Percentiles rank a stretch among this genome's conserved stretches.
Conservation (phyloP, 2,888 invertebrate species). For the Dryococelus australis region DNA sequence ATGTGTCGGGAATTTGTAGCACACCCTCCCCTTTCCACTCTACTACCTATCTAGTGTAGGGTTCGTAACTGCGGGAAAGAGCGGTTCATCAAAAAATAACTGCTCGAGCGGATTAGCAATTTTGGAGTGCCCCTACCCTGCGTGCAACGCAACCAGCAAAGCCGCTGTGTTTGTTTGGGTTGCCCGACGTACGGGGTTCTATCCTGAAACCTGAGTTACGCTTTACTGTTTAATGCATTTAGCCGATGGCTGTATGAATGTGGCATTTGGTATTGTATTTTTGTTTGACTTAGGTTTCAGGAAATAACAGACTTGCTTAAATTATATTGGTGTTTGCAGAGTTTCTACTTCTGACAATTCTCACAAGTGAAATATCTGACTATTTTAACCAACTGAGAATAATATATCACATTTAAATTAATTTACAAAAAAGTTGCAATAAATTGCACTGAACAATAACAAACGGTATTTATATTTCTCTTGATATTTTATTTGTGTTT, state of each 20-base stretch:
- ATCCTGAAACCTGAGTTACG: background rate
- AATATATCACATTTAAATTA: too few species aligned
- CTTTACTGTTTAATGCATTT: background rate
- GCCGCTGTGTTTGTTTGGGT: background rate
- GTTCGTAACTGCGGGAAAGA: background rate
- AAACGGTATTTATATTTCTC: too few species aligned
- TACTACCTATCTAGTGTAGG: background rate
- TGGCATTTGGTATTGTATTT: background rate
- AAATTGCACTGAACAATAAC: too few species aligned
- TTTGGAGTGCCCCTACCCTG: background rate
- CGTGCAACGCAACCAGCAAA: background rate
- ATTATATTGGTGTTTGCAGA: too few species aligned
- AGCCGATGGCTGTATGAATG: background rate
- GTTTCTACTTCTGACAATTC: too few species aligned
- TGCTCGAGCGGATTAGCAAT: background rate
- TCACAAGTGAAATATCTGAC: too few species aligned
- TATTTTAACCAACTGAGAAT: too few species aligned
- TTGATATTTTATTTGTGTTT: too few species aligned
- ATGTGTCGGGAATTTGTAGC: background rate
- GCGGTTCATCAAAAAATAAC: background rate
- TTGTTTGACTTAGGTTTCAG: background rate
- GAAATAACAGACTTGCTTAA: too few species aligned
- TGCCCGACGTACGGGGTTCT: background rate
- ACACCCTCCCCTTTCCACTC: too few species aligned
- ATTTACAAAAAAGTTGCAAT: too few species aligned